Evolutionary conservation across 2,797 vertebrate genomes (phyloP).

Genomic region (Darevskia mixta): DNA sequence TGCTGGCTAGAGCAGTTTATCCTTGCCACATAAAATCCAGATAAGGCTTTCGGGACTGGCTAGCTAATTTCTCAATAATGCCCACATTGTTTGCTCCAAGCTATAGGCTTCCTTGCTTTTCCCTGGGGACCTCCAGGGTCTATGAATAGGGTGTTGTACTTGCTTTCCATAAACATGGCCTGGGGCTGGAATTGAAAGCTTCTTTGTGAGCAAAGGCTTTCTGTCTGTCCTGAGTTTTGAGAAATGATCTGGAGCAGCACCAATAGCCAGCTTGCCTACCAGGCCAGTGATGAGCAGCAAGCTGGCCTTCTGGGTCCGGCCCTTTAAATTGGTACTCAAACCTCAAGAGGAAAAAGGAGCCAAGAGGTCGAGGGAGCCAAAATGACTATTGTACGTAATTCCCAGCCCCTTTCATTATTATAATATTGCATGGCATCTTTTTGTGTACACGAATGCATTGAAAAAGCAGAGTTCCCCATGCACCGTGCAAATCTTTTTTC

Average conservation of each 20-base stretch:
- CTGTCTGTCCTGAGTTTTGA: background rate
- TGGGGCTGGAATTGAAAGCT: background rate
- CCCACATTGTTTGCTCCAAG: background rate
- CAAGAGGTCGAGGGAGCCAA: background rate
- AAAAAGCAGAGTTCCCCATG: background rate
- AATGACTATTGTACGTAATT: slow-evolving; percentile 22
- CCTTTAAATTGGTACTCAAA: background rate
- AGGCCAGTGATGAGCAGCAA: background rate
- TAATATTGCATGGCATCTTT: background rate
- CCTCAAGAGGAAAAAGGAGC: background rate
- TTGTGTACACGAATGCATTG: background rate
- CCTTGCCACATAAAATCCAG: background rate
- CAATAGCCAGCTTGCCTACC: background rate
- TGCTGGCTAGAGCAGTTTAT: background rate
- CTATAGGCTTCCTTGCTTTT: background rate
- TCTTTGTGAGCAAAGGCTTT: slow-evolving; percentile 18
- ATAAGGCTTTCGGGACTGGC: background rate
- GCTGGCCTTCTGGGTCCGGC: background rate
- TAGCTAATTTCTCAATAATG: background rate
- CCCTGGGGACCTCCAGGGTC: background rate
- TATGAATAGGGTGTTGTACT: slow-evolving; percentile 1
- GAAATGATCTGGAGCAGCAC: background rate
- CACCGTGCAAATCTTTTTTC: background rate
- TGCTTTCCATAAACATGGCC: background rate
- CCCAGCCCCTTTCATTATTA: background rate